Percentiles rank a stretch among this genome's conserved stretches.
phyloP scores from a whole-genome alignment of 2,888 invertebrate genomes.

The Yponomeuta plumbellus region DNA sequence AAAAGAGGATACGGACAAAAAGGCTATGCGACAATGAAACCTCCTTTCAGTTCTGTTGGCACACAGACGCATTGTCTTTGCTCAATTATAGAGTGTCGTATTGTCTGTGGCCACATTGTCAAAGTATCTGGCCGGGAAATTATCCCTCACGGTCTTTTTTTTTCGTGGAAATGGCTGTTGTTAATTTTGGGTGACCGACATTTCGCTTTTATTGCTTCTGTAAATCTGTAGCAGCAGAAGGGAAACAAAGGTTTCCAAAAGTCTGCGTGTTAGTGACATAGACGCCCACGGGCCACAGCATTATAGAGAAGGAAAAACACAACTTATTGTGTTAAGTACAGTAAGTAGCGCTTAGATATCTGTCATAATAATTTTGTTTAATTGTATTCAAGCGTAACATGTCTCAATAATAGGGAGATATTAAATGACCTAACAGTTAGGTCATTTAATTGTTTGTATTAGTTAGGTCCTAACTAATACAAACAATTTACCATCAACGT shows the following conservation, averaged over 20 bases:
- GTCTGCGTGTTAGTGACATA: not conserved
- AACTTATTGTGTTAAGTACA: no score
- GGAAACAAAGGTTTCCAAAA: not conserved
- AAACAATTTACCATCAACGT: no score
- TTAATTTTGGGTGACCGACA: slow-evolving; percentile 29
- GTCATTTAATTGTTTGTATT: no score
- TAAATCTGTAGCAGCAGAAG: not conserved
- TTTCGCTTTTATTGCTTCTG: slow-evolving; percentile 51
- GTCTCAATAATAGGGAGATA: no score
- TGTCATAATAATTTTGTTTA: no score
- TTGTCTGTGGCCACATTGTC: slow-evolving; percentile 45
- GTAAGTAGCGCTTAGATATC: no score
- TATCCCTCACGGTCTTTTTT: slow-evolving; percentile 52
- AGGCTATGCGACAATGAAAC: slow-evolving; percentile 27
- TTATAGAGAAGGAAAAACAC: no score
- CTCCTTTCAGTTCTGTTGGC: slow-evolving; percentile 43
- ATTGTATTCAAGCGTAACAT: no score
- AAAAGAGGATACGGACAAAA: slow-evolving; percentile 32
- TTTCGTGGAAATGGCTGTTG: slow-evolving; percentile 1
- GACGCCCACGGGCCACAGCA: no score
- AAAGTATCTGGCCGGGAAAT: slow-evolving; percentile 38
- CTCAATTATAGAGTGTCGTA: slow-evolving; percentile 66
- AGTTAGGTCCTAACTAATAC: no score
- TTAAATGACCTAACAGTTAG: no score
- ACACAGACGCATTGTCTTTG: slow-evolving; percentile 60